Evolutionary conservation across 2,888 invertebrate species (phyloP).

Genomic region (Encarsia formosa): DNA sequence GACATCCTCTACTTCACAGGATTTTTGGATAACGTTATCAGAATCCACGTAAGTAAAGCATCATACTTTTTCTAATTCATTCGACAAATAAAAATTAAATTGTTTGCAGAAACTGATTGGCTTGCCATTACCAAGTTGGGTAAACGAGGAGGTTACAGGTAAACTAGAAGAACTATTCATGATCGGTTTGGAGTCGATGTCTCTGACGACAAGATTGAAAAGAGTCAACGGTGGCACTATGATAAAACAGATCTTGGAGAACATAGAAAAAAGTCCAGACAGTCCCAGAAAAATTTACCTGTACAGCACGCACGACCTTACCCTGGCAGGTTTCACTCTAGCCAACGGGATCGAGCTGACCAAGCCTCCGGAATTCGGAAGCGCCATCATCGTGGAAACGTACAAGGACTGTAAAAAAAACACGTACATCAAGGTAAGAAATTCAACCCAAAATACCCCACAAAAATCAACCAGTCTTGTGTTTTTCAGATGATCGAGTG

Average conservation of each 20-base stretch:
- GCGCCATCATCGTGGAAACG: constrained; percentile 13
- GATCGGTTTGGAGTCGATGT: background rate
- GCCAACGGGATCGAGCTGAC: background rate
- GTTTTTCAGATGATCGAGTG: constrained; percentile 3
- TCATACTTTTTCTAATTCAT: background rate
- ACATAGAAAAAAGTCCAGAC: background rate
- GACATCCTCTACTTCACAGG: background rate
- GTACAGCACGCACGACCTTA: constrained; percentile 14
- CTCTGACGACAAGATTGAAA: background rate
- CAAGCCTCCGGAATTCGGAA: background rate
- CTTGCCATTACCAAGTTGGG: constrained; percentile 9
- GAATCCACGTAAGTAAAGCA: background rate
- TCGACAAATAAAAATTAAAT: background rate
- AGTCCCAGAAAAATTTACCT: constrained; percentile 10
- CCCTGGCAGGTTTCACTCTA: background rate
- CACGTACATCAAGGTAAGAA: constrained; percentile 6
- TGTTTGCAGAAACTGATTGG: constrained; percentile 3
- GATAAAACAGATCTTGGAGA: constrained; percentile 3
- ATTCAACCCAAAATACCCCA: background rate
- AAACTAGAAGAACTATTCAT: background rate
- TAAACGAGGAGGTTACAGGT: background rate
- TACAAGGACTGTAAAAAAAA: background rate
- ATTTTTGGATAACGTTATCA: background rate
- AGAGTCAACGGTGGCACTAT: constrained; percentile 11
- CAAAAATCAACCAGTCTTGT: background rate